Percentiles rank a stretch among this genome's conserved stretches.
Evolutionary conservation across 2,797 vertebrate species (phyloP).

Genomic region (Steatocranus sp.): DNA sequence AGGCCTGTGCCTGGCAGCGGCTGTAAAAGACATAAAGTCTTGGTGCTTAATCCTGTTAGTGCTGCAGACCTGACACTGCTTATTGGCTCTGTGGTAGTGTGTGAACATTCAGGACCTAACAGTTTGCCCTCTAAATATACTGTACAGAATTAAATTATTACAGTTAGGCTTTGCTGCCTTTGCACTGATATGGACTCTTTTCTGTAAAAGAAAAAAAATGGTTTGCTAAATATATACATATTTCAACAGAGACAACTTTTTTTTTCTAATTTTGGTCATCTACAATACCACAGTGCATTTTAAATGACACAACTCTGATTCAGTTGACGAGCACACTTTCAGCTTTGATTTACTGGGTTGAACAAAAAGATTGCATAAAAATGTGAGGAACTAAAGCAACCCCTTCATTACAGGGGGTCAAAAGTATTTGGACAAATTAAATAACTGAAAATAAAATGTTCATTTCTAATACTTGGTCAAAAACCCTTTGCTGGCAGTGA

Average conservation of each 20-base stretch:
- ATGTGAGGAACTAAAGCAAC: background rate
- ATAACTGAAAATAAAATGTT: no score
- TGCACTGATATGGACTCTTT: constrained; percentile 15
- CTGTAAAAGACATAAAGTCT: constrained; percentile 79
- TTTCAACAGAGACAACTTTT: background rate
- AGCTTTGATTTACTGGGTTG: background rate
- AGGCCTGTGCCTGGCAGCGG: constrained; percentile 70
- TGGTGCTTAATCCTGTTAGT: constrained; percentile 79
- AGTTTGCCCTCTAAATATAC: constrained; percentile 70
- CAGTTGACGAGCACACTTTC: background rate
- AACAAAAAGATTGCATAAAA: background rate
- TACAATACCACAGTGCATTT: background rate
- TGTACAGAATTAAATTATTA: constrained; percentile 63
- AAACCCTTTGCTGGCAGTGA: background rate
- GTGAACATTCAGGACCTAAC: constrained; percentile 68
- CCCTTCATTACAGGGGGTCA: background rate
- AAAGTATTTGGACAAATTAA: background rate
- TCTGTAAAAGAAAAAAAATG: background rate
- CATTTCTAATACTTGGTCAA: background rate
- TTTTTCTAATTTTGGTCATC: background rate
- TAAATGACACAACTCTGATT: background rate
- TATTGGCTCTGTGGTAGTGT: constrained; percentile 67
- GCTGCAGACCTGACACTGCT: constrained; percentile 71
- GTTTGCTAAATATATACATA: background rate
- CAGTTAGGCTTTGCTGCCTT: constrained; percentile 38